Base-by-base conservation (phyloP, 2,797 vertebrate species). In the Discoglossus pictus region DNA sequence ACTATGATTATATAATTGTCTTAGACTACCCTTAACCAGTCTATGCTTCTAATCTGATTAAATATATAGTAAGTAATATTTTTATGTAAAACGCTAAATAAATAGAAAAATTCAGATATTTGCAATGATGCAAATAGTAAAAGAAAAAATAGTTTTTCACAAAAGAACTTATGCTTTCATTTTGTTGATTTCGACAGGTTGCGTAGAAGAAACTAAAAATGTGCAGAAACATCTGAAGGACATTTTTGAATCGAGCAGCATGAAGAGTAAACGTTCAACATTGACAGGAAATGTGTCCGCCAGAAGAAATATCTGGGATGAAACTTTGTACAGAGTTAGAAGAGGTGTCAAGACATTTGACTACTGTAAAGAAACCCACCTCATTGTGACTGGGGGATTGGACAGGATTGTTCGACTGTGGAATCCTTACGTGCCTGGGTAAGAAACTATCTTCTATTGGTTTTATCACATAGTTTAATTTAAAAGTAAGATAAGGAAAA, bases 331-430 rank as follows among this genome's bases (percentile, higher is more conserved):
- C 36, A 68, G 55, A 52, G 72, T 78, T 11, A 56, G 67, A 61
- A 73, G 76, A 67, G 74, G 76, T 9, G 68, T 75, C 10, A 80
- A 78, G 53, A 69, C 74, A 2, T 79, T 76, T 66, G 72, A 74
- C 38, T 76, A 73, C 34, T 73, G 47, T 24, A 74, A 61, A 52
- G 70, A 75, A 67, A 68, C 39, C 6, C 75, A 74, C 43, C 20
- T 74, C 35, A 51, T 78, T 52, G 73, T 76, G 27, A 78, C 76
- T 35, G 76, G 76, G 13, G 73, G 76, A 12, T 36, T 76, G 40
- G 76, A 80, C 42, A 65, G 73, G 48, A 66, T 50, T 42, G 43
- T 78, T 40, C 73, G 74, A 24, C 24, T 78, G 2, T 78, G 78
- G 76, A 80, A 76, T 54, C 75, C 76, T 18, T 69, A 76, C 23